Evolutionary conservation across 2,113 vertebrate species (phyloP), one percentile per base, ranked within the genome.

Genomic region (Colius striatus): DNA sequence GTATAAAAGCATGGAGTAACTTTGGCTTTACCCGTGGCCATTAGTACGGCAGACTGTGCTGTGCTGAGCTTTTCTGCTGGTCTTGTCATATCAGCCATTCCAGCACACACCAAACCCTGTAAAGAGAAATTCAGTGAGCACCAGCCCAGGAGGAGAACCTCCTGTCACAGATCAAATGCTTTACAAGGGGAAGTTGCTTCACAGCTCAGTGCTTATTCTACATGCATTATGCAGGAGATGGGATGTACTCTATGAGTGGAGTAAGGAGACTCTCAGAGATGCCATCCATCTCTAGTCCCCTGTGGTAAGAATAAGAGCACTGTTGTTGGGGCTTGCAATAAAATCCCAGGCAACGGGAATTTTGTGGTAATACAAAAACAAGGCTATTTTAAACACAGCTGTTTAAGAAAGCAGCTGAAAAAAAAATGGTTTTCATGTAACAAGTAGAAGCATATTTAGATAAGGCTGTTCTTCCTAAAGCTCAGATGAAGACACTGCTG

Each of bases 31-130:
- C 99, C 99, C 98, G 99, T 99, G 83, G 99, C 99, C 72, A 95
- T 99, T 73, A 99, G 97, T 23, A 99, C 99, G 50, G 95, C 98
- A 89, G 99, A 99, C 58, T 99, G 99, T 57, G 98, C 98, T 57
- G 97, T 95, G 87, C 99, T 99, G 81, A 99, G 98, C 96, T 99
- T 99, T 0, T 99, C 99, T 83, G 99, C 98, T 91, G 99, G 99
- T 88, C 99, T 99, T 60, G 98, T 98, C 99, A 99, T 98, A 75
- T 99, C 99, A 94, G 99, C 99, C 96, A 99, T 97, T 45, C 99
- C 99, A 79, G 99, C 99, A 26, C 95, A 27, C 72, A 99, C 99
- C 97, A 99, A 97, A 29, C 99, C 98, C 99, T 99, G 97, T 4
- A 77, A 97, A 85, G 96, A 54, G 29, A 96, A 87, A 82, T 34